A percentile compares a stretch with the other conserved stretches of the same genome.
phyloP scores from a whole-genome alignment of 2,113 vertebrate species.

The Hucho hucho region DNA sequence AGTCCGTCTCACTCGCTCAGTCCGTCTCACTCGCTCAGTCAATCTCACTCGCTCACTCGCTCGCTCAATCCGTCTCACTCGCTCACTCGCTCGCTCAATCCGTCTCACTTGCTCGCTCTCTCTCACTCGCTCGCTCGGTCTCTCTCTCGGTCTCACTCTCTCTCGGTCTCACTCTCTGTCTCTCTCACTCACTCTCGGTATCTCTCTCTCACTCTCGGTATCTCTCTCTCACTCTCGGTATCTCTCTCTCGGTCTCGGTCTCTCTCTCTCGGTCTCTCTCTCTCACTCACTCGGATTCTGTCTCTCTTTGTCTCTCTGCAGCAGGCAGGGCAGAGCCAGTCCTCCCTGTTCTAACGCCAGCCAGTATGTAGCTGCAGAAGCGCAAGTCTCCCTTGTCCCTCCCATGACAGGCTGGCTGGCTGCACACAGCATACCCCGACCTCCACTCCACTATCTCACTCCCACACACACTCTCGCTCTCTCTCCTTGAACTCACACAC shows the following conservation, averaged over 20 bases:
- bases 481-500: too few relatives aligned
- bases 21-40: too few relatives aligned
- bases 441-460: background rate
- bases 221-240: constrained; percentile 25
- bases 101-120: too few relatives aligned
- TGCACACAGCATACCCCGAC: background rate
- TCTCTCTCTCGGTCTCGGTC: background rate
- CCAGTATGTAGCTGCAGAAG: constrained; percentile 34
- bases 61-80: too few relatives aligned
- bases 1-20: too few relatives aligned
- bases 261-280: constrained; percentile 32
- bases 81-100: too few relatives aligned
- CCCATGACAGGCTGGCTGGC: background rate
- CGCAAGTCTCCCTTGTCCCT: constrained; percentile 25
- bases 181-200: too few relatives aligned
- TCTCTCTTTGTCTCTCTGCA: constrained; percentile 49
- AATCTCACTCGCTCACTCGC: rapidly evolving
- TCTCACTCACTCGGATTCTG: constrained; percentile 13
- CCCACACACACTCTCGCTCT: constrained; percentile 3
- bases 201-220: constrained; percentile 6
- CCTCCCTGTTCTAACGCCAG: constrained; percentile 50
- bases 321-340: constrained; percentile 62
- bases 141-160: too few relatives aligned
- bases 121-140: too few relatives aligned
- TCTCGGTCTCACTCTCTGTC: too few relatives aligned